Evolutionary conservation across 2,888 invertebrate genomes (phyloP), one percentile per base, ranked within the genome.

Genomic region (Apamea sordens): DNA sequence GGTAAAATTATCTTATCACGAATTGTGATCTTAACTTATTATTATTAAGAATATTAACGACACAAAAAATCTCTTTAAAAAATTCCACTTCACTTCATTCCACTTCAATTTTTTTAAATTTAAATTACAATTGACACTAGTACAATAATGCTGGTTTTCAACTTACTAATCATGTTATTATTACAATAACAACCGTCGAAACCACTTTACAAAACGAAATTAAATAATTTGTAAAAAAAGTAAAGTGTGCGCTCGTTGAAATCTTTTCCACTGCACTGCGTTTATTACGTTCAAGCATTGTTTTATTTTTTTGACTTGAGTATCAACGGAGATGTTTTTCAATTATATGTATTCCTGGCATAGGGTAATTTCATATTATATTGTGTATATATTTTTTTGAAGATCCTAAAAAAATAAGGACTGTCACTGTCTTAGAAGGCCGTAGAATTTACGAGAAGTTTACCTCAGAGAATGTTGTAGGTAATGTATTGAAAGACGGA

Each of bases 241-340:
- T 18, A 10, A 11, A 36, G 4, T n/a, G 36, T 32, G 73, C 89
- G 89, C 92, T 86, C 92, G 92, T 92, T 92, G 90, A 92, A 83
- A 89, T 92, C 92, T 92, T 92, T 92, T 91, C 79, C 83, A 91
- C 90, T 84, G 83, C 84, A 83, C 32, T 70, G 44, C 41, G n/a
- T 69, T 76, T 63, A 47, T 73, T 64, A 69, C 69, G 69, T 24
- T 13, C 44, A 7, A 71, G 1, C 28, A 44, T 47, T 61, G 53
- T 61, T 59, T 4, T 44, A 68, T 61, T 21, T 64, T 10, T n/a
- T 53, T 50, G 28, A 47, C 13, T 13, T 13, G 32, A 71, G 21
- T 61, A 24, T 24, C 28, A 61, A 44, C 53, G 53, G 18, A 18
- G 8, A 28, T 28, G 44, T 59, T n/a, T 1, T 28, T 41, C 3